Conservation (phyloP, 1,140 invertebrate species). For the Drosophila baimaii region DNA sequence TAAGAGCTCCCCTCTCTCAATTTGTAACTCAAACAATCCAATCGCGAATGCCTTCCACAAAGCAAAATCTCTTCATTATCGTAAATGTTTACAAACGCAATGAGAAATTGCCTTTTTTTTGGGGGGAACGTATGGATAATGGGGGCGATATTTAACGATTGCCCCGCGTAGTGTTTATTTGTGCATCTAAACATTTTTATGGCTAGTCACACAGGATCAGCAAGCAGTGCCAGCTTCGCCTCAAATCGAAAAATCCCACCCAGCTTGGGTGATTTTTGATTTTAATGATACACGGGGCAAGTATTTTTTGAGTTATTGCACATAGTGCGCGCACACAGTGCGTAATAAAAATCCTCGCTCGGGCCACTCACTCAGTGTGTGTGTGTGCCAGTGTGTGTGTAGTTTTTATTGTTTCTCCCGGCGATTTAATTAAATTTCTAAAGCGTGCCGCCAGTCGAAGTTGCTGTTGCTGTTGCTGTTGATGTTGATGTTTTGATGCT, state of each 20-base stretch:
- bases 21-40: background rate
- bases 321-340: constrained; percentile 51
- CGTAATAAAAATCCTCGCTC: constrained; percentile 64
- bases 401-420: constrained; percentile 71
- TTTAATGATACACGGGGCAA: constrained; percentile 78
- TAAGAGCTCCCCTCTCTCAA: background rate
- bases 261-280: constrained; percentile 74
- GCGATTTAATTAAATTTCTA: constrained; percentile 77
- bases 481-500: constrained; percentile 39
- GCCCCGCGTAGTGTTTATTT: constrained; percentile 70
- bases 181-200: constrained; percentile 79
- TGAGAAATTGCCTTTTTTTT: constrained; percentile 21
- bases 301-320: constrained; percentile 81
- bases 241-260: constrained; percentile 44
- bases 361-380: background rate
- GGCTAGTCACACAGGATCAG: constrained; percentile 57
- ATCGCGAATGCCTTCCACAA: constrained; percentile 3
- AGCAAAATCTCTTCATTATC: constrained; percentile 15
- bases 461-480: constrained; percentile 9
- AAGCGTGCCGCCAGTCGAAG: constrained; percentile 70
- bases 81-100: constrained; percentile 60
- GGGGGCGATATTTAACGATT: constrained; percentile 49
- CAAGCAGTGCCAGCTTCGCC: constrained; percentile 20
- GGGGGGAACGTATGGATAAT: constrained; percentile 13
- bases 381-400: constrained; percentile 19